Evolutionary conservation across 2,797 vertebrate species (phyloP), one percentile per base, ranked within the genome.

Genomic region (Alosa sapidissima): DNA sequence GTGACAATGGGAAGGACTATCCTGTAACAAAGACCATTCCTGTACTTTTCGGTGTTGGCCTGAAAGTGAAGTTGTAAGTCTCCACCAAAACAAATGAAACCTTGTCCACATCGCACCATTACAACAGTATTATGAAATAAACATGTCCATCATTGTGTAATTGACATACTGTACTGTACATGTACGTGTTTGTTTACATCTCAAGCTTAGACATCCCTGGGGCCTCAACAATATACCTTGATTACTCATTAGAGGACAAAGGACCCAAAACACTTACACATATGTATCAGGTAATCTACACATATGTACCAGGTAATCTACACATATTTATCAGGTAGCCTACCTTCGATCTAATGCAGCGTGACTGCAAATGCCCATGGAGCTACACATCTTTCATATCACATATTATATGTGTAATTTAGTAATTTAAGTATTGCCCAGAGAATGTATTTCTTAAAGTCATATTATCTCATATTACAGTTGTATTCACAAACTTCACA

Each of bases 191-290:
- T 41, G 41, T 41, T 41, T 41, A 41, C 41, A 16, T 47, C 16
- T 47, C 14, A 16, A 78, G 72, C 72, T 21, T 13, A 28, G 65
- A 72, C 11, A 36, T 41, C 41, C 16, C 16, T 78, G 41, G 9
- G 1, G 19, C 16, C 16, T 78, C 72, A 7, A 47, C 72, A 45
- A 78, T 19, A 21, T 78, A 78, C 36, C 13, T 78, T 2, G 21
- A n/a, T 47, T 78, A 47, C 72, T 78, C 72, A 47, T 36, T 47
- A 16, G 41, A 78, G 41, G 72, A 78, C 72, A 78, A 21, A 78
- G 72, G 72, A 19, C 72, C 72, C 16, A 78, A 45, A 21, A 47
- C 16, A 8, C 72, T 78, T 5, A 78, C 16, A 7, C 72, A 78
- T 21, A 47, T 47, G 1, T 78, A 78, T 9, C 36, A 19, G 72